Evolutionary conservation across 2,113 vertebrate genomes (phyloP).

Genomic region (Centropristis striata): DNA sequence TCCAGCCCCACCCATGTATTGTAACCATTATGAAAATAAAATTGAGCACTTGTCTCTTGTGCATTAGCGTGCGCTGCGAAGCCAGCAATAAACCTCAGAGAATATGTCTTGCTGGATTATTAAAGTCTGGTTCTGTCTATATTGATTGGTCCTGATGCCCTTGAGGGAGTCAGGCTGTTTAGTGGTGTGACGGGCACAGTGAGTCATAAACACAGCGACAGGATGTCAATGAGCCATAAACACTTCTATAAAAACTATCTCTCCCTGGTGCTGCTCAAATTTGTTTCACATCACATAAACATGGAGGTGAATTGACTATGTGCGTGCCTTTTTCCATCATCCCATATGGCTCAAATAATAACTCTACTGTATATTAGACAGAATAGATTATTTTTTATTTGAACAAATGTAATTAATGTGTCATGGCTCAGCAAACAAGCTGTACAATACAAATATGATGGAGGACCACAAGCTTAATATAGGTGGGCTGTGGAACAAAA

Average conservation of each 20-base stretch:
- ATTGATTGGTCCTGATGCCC: slow-evolving; percentile 80
- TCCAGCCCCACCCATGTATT: slow-evolving; percentile 20
- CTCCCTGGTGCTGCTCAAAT: slow-evolving; percentile 65
- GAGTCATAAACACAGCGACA: slow-evolving; percentile 79
- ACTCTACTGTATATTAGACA: not conserved
- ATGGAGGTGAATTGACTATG: slow-evolving; percentile 56
- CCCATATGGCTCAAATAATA: slow-evolving; percentile 34
- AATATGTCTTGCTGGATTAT: slow-evolving; percentile 72
- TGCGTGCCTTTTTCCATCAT: slow-evolving; percentile 42
- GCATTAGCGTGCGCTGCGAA: slow-evolving; percentile 27
- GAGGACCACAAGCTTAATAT: not conserved
- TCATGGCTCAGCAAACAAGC: not conserved
- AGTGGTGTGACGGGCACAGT: slow-evolving; percentile 74
- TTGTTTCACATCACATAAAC: slow-evolving; percentile 73
- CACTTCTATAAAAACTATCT: slow-evolving; percentile 76
- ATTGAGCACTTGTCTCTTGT: slow-evolving; percentile 38
- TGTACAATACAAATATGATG: not conserved
- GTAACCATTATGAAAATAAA: slow-evolving; percentile 57
- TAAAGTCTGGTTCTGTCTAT: slow-evolving; percentile 67
- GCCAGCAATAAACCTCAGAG: slow-evolving; percentile 50
- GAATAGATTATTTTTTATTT: not conserved
- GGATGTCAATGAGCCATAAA: slow-evolving; percentile 83
- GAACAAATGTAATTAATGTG: not conserved
- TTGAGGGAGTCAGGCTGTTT: slow-evolving; percentile 76
- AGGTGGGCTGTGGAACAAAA: not conserved